Evolutionary conservation across 2,888 invertebrate species (phyloP), one percentile per base, ranked within the genome.

Genomic region (Chydorus sphaericus): DNA sequence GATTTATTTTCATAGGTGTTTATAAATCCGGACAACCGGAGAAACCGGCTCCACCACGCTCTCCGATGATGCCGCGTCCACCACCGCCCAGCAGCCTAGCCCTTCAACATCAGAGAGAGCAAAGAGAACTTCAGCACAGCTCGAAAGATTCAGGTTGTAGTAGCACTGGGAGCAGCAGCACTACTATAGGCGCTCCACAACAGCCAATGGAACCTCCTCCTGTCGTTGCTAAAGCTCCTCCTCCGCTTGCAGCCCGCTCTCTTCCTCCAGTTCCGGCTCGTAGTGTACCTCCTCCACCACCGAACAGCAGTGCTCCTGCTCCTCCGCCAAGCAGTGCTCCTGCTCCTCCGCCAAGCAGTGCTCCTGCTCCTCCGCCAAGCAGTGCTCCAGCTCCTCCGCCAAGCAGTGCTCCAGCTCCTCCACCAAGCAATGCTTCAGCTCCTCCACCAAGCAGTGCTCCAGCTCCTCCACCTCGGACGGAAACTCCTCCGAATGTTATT

Each of bases 301-400:
- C 59, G 28, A 54, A 44, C 44, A n/a, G 11, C n/a, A 16, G 16
- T 16, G 52, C 20, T 30, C 53, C 28, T 2, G 49, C 53, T 36
- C 52, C 37, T 39, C 44, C 50, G 20, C 53, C 52, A 28, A 55
- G 38, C 53, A 56, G 52, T 30, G 59, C 59, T 48, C 52, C 51
- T 8, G 57, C 58, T 14, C 55, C 59, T 4, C 31, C 57, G n/a
- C 57, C 58, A 38, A 55, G 53, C 5, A 53, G 54, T 14, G 56
- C 58, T 33, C 60, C 62, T 20, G 58, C 61, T 48, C 72, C 71
- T 16, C 68, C 69, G 55, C 65, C 71, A 6, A 71, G 72, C 33
- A 71, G 59, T 65, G 68, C 54, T 64, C 67, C 5, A 66, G 72
- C 18, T 57, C 72, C 69, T 54, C 74, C 70, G 59, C n/a, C n/a